Conservation (phyloP, 2,797 vertebrate genomes). For the Gallinago solitaria region DNA sequence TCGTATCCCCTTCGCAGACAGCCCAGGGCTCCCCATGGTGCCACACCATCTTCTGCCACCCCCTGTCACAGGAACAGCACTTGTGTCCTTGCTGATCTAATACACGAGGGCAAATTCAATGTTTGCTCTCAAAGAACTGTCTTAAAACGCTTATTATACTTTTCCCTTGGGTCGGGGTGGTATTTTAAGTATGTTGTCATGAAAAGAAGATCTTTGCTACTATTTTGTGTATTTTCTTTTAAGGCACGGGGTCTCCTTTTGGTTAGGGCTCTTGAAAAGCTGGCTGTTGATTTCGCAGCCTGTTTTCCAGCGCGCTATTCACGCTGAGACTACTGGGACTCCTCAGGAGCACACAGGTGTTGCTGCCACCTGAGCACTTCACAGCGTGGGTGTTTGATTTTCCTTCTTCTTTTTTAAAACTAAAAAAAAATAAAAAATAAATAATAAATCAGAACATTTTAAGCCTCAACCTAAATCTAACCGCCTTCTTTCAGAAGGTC, state of each 20-base stretch:
- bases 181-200: not conserved
- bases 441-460: not conserved
- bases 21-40: not conserved
- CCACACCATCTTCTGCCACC: not conserved
- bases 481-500: not conserved
- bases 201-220: not conserved
- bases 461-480: not conserved
- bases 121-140: conserved; percentile 20
- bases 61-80: not conserved
- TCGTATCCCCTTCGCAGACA: not conserved
- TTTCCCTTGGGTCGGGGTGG: not conserved
- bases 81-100: conserved; percentile 26
- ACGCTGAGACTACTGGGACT: not conserved
- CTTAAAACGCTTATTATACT: conserved; percentile 22
- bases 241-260: not conserved
- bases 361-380: not conserved
- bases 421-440: not conserved
- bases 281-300: not conserved
- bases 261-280: not conserved
- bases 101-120: not conserved
- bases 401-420: not conserved
- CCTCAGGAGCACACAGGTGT: not conserved
- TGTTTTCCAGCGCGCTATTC: not conserved
- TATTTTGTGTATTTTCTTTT: not conserved
- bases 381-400: not conserved